Evolutionary conservation across 2,113 vertebrate genomes (phyloP).

Genomic region (Callopanchax toddi): DNA sequence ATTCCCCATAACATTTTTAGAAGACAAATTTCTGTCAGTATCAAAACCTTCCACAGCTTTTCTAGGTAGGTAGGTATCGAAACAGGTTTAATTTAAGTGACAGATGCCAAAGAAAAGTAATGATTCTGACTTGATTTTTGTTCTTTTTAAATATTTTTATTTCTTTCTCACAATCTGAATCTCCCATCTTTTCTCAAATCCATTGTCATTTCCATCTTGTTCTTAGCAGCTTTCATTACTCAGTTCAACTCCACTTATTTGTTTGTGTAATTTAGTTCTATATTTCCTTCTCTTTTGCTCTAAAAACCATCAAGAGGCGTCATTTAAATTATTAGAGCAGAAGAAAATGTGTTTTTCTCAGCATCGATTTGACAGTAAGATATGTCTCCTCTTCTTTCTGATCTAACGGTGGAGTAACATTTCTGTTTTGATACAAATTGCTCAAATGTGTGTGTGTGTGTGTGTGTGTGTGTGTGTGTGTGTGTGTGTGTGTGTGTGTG

Average conservation of each 20-base stretch:
- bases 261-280: neutral
- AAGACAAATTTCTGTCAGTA: too few species aligned
- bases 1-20: too few species aligned
- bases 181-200: neutral
- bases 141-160: too few species aligned
- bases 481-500: too few species aligned
- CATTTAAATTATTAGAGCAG: slow-evolving; percentile 3
- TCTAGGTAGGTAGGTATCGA: too few species aligned
- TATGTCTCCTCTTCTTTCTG: slow-evolving; percentile 2
- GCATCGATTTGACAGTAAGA: neutral
- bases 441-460: too few species aligned
- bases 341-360: neutral
- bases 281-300: neutral
- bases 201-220: neutral
- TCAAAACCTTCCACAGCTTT: too few species aligned
- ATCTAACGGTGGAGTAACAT: slow-evolving; percentile 18
- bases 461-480: too few species aligned
- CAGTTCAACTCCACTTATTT: slow-evolving; percentile 13
- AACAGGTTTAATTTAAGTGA: too few species aligned
- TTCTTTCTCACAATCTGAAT: too few species aligned
- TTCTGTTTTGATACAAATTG: slow-evolving; percentile 27
- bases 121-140: too few species aligned
- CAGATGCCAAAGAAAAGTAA: too few species aligned
- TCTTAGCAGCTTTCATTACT: neutral
- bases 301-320: neutral